Base-by-base conservation (phyloP, 2,797 vertebrate genomes). In the Macropus fuliginosus region DNA sequence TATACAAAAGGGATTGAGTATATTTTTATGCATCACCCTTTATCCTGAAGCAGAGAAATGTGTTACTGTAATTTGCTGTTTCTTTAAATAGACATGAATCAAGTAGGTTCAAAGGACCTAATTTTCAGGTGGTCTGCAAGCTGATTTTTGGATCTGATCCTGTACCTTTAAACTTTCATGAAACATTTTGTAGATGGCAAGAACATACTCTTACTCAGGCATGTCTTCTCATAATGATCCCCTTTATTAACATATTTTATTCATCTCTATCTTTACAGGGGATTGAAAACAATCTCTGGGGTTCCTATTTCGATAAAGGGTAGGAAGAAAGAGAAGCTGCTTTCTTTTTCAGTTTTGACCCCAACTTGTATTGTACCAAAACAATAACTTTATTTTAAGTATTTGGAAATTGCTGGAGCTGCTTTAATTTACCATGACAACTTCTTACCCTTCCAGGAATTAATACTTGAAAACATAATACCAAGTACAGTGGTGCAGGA, bases 51-150 rank as follows among this genome's bases (percentile, higher is more conserved):
- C 97, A 97, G 96, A 97, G 94, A 97, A 97, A 93, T 96, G 57
- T 92, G 91, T 95, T 97, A 97, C 74, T 96, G 93, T 97, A 97
- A 97, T 97, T 98, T 97, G 94, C 97, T 93, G 92, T 95, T 96
- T 97, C 95, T 93, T 97, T 95, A 87, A 94, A 96, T 97, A 97
- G 92, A 91, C 54, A 87, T 74, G 81, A 97, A 96, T 97, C 96
- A 96, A 93, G 92, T 94, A 94, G 66, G 94, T 96, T 62, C 94
- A 31, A 91, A 95, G 92, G 57, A 91, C 92, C 56, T 92, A 92
- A 87, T 96, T 97, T 97, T 98, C 8, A 90, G 55, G 90, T 97
- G 56, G 46, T 94, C n/a, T 34, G 93, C 87, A 94, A 40, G 31
- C 81, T 95, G 94, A 96, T 93, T 95, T 81, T 93, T 95, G 55